Base-by-base conservation (phyloP, 2,113 vertebrate genomes). In the Mustela nigripes region DNA sequence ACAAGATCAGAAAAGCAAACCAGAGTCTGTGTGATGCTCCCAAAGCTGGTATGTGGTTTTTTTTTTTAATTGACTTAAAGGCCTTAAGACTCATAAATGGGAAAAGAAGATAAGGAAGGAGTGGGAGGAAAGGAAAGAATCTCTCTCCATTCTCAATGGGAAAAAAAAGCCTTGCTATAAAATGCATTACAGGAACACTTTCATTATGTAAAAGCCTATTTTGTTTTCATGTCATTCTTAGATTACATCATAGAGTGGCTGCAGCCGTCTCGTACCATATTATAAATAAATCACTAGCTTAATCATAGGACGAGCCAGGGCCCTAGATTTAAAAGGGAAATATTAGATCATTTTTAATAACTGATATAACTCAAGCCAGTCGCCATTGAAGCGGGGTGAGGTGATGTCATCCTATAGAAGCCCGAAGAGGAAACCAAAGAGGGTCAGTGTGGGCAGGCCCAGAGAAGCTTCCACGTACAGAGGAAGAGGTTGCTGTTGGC, bases 281-380 rank as follows among this genome's bases (percentile, higher is more conserved):
- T 97, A 97, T 93, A 97, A 96, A 97, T 98, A 97, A 97, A 98
- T 97, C 96, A 96, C 97, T 39, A 86, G 95, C 92, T 97, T 97
- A 95, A 97, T 97, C 94, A 96, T 31, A 94, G 91, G 96, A 98
- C 0, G 26, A 97, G 88, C 96, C 97, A 98, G 86, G 71, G 84
- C 71, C 71, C 58, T 95, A 89, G 96, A 97, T 93, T 94, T 97
- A 96, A 96, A 95, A 93, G 97, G 95, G 98, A 97, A 98, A 97
- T 97, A 97, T 97, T 98, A 98, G 98, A 97, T 97, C 97, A 97
- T 95, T 95, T 96, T 96, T 95, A 97, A 98, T 97, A 98, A 97
- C 89, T 84, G 91, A 97, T 98, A 97, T 97, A 97, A 98, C 89
- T 98, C 96, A 97, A 98, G 91, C 78, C 96, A 95, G 95, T 95